Evolutionary conservation across 1,140 invertebrate genomes (phyloP).

Genomic region (Drosophila bipectinata): DNA sequence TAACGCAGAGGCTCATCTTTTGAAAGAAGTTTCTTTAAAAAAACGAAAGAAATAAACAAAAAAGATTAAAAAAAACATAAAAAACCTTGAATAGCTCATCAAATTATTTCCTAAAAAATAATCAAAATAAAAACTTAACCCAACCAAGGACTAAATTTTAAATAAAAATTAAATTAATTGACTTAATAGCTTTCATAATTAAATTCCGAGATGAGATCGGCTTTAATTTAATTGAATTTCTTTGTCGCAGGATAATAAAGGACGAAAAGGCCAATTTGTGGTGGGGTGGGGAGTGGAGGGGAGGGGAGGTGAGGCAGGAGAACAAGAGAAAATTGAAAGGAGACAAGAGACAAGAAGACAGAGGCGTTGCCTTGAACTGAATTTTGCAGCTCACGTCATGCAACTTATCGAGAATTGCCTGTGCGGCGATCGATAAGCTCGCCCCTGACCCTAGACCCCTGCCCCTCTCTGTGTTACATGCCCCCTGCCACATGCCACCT

Average conservation of each 20-base stretch:
- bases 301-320: background rate
- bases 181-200: too few relatives aligned
- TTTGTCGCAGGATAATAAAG: background rate
- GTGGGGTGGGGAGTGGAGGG: background rate
- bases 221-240: background rate
- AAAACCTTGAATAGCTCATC: too few relatives aligned
- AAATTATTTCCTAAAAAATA: background rate
- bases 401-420: slow-evolving; percentile 44
- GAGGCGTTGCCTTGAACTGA: slow-evolving; percentile 75
- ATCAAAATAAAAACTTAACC: background rate
- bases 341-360: slow-evolving; percentile 21
- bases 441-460: background rate
- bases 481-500: background rate
- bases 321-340: background rate
- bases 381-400: slow-evolving; percentile 42
- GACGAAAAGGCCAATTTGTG: background rate
- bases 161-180: background rate
- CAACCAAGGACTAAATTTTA: background rate
- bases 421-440: slow-evolving; percentile 30
- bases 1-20: too few relatives aligned
- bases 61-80: too few relatives aligned
- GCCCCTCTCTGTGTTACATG: background rate
- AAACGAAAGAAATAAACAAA: too few relatives aligned
- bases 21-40: too few relatives aligned
- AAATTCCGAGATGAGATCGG: background rate